These are phyloP conservation scores for Meloidogyne floridensis DNA, from an alignment of 1,140 invertebrate genomes.

Conservation along the genomic window DNA sequence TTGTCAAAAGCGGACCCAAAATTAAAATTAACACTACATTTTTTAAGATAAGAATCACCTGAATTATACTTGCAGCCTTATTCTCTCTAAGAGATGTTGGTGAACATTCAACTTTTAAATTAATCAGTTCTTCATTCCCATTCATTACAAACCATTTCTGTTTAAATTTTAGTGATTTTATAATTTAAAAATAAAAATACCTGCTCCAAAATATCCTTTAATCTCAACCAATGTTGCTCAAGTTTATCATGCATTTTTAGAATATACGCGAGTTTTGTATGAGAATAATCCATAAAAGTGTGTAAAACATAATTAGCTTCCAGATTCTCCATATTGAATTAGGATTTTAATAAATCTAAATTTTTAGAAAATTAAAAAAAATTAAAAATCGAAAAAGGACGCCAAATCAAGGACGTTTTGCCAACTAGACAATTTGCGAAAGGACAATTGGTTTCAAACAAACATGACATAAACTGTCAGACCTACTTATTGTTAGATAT, in stretches of 20 bases:
- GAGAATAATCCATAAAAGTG: background rate
- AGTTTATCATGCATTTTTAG: slow-evolving; percentile 13
- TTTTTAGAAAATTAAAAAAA: background rate
- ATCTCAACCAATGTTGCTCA: slow-evolving; percentile 25
- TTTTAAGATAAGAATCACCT: background rate
- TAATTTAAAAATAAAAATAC: background rate
- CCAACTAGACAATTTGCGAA: no score
- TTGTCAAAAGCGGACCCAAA: no score
- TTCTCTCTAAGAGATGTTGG: background rate
- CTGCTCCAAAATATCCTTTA: slow-evolving; percentile 22
- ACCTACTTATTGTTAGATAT: no score
- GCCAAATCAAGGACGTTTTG: background rate
- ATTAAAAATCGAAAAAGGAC: no score
- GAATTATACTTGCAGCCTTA: slow-evolving; percentile 8
- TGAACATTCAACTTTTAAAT: background rate
- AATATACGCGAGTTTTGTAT: background rate
- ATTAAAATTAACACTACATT: no score
- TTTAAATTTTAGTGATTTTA: background rate
- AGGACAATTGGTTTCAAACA: no score
- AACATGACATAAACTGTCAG: no score
- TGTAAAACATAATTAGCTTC: background rate
- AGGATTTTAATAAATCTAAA: background rate
- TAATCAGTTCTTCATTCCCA: background rate
- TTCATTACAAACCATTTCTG: background rate
- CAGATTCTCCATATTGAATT: background rate